Evolutionary conservation across 2,797 vertebrate genomes (phyloP).

Genomic region (Thaleichthys pacificus): DNA sequence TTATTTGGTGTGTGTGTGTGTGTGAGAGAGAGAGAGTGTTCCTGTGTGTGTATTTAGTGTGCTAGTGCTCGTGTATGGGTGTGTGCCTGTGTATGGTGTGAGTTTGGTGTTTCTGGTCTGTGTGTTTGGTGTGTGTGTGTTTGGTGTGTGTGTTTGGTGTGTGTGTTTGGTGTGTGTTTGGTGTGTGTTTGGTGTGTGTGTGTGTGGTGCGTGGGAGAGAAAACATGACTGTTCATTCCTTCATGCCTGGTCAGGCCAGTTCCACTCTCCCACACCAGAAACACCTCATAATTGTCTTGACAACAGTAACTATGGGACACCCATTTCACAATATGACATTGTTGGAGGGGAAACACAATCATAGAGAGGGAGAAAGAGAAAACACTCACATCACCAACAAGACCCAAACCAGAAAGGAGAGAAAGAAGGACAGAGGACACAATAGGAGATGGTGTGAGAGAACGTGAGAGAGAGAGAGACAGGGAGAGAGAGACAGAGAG

Average conservation of each 20-base stretch:
- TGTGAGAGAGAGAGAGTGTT: not conserved
- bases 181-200: not conserved
- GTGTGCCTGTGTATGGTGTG: not conserved
- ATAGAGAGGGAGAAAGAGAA: slow-evolving; percentile 16
- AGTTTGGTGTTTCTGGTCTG: not conserved
- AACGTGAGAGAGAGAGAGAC: slow-evolving; percentile 16
- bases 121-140: not conserved
- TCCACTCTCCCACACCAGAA: not conserved
- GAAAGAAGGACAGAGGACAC: slow-evolving; percentile 16
- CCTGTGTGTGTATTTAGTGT: not conserved
- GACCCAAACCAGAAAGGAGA: slow-evolving; percentile 26
- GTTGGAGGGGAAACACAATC: slow-evolving; percentile 11
- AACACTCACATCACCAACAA: slow-evolving; percentile 28
- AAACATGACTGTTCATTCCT: slow-evolving; percentile 1
- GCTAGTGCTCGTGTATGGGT: not conserved
- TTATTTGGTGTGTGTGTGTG: not conserved
- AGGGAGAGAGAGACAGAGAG: slow-evolving; percentile 30
- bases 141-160: not conserved
- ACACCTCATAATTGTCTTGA: slow-evolving; percentile 19
- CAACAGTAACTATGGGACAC: slow-evolving; percentile 20
- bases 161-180: not conserved
- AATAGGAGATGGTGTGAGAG: not conserved
- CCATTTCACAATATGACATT: slow-evolving; percentile 20
- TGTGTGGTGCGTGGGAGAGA: not conserved
- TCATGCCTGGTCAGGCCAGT: slow-evolving; percentile 4